Conservation (phyloP, 1,140 invertebrate species). For the Pomacea maculata region DNA sequence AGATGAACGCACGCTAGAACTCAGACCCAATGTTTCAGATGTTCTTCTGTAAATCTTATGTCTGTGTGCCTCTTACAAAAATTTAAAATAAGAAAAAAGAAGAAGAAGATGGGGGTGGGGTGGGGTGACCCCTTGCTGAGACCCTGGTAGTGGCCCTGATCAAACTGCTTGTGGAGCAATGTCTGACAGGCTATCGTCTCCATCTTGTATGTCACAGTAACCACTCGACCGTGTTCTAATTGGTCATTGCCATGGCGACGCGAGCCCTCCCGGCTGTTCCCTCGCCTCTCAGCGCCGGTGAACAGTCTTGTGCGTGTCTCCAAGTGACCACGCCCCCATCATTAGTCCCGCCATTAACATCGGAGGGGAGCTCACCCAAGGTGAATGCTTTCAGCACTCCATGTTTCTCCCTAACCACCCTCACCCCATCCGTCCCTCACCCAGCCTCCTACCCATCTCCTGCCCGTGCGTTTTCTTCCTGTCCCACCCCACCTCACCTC, state of each 20-base stretch:
- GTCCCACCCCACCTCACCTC: not conserved
- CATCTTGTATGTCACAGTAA: constrained; percentile 1
- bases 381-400: not conserved
- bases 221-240: constrained; percentile 9
- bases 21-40: not conserved
- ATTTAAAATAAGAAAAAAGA: not conserved
- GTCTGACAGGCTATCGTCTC: not conserved
- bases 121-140: not conserved
- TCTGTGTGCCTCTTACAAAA: not conserved
- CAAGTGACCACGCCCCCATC: not conserved
- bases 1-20: not conserved
- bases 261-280: not conserved
- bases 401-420: not conserved
- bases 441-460: not conserved
- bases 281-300: not conserved
- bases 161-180: not conserved
- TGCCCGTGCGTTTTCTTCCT: not conserved
- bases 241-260: constrained; percentile 9
- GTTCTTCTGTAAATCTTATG: not conserved
- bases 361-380: not conserved
- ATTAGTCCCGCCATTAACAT: not conserved
- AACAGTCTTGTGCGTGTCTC: not conserved
- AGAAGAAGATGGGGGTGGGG: not conserved
- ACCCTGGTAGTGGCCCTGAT: not conserved
- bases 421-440: not conserved